These are phyloP conservation scores for Diachrysia chrysitis DNA, from an alignment of 2,888 invertebrate species.

Conservation along the genomic window DNA sequence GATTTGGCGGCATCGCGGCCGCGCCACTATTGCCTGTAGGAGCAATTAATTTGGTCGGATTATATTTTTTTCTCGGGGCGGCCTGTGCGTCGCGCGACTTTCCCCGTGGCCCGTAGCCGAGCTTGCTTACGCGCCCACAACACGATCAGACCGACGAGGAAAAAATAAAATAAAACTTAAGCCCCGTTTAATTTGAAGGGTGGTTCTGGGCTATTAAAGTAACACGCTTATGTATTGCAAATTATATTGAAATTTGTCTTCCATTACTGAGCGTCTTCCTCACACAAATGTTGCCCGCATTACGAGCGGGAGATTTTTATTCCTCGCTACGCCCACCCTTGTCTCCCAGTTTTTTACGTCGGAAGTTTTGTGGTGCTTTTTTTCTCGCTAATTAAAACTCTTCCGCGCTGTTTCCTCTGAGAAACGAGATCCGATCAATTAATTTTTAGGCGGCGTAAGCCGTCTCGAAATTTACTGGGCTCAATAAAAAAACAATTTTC, in stretches of 20 bases:
- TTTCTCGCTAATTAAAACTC: constrained; percentile 89
- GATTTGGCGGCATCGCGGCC: constrained; percentile 89
- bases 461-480: constrained; percentile 84
- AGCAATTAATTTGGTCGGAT: constrained; percentile 89
- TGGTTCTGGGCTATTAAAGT: constrained; percentile 90
- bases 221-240: constrained; percentile 90
- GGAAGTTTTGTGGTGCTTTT: constrained; percentile 87
- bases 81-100: constrained; percentile 69
- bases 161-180: constrained; percentile 90
- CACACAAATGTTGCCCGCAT: constrained; percentile 89
- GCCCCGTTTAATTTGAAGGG: constrained; percentile 90
- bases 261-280: constrained; percentile 89
- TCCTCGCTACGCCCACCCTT: constrained; percentile 86
- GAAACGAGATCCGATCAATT: constrained; percentile 89
- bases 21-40: constrained; percentile 87
- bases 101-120: constrained; percentile 63
- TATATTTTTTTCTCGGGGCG: constrained; percentile 86
- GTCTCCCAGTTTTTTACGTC: constrained; percentile 88
- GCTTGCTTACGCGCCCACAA: constrained; percentile 75
- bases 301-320: constrained; percentile 88
- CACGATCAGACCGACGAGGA: constrained; percentile 83
- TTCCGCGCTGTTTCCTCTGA: constrained; percentile 88
- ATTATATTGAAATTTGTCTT: constrained; percentile 90
- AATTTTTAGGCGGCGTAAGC: constrained; percentile 87
- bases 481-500: constrained; percentile 81